Conservation (phyloP, 2,888 invertebrate species). For the Pycnomerus fuliginosus region DNA sequence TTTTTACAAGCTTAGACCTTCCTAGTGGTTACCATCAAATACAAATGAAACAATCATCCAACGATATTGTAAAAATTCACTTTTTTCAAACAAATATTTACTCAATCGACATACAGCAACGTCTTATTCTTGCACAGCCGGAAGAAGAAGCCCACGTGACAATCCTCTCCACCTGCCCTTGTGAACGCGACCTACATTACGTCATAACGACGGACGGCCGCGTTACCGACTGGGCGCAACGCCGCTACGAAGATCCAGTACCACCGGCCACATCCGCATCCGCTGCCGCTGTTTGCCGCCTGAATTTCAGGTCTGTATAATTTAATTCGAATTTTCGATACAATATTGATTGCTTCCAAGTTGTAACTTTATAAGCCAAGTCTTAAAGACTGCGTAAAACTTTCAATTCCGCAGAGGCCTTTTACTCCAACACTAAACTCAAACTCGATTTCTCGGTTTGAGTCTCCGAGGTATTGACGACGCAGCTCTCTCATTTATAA, state of each 20-base stretch:
- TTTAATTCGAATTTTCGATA: too few relatives aligned
- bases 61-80: neutral
- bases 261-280: slow-evolving; percentile 35
- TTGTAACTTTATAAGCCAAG: too few relatives aligned
- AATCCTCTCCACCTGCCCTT: slow-evolving; percentile 67
- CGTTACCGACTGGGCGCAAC: slow-evolving; percentile 65
- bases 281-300: slow-evolving; percentile 57
- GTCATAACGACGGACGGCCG: slow-evolving; percentile 66
- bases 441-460: too few relatives aligned
- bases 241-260: slow-evolving; percentile 52
- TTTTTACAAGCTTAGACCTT: too few relatives aligned
- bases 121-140: slow-evolving; percentile 52
- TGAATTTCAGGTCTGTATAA: slow-evolving; percentile 58
- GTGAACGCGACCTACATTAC: slow-evolving; percentile 62
- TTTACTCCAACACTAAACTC: too few relatives aligned
- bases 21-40: too few relatives aligned
- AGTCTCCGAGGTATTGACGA: too few relatives aligned
- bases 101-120: neutral
- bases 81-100: slow-evolving; percentile 2
- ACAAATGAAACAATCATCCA: neutral
- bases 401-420: too few relatives aligned
- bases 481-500: too few relatives aligned
- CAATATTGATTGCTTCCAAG: too few relatives aligned
- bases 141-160: slow-evolving; percentile 64
- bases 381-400: too few relatives aligned